Conservation (phyloP, 2,888 invertebrate genomes). For the Nezara viridula region DNA sequence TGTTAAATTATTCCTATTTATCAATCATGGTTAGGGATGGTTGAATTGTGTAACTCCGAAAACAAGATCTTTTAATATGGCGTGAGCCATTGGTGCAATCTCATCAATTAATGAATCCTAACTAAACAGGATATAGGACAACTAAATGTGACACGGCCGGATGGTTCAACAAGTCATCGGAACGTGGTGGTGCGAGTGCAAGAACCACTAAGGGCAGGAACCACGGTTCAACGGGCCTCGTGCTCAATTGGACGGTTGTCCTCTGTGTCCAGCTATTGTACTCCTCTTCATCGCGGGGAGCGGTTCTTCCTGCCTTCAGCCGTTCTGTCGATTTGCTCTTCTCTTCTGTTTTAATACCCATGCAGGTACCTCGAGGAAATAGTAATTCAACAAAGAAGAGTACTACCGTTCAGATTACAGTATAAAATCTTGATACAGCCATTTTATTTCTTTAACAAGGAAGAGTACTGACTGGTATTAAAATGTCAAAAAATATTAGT, state of each 20-base stretch:
- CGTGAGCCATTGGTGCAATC: background rate
- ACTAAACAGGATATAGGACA: background rate
- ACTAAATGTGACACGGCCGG: background rate
- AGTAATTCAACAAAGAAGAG: background rate
- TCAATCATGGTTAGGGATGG: no score
- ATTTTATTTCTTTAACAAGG: background rate
- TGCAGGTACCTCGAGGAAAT: background rate
- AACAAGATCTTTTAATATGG: background rate
- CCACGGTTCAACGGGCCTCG: background rate
- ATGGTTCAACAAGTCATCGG: background rate
- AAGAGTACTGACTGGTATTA: no score
- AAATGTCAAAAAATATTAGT: background rate
- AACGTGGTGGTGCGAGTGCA: background rate
- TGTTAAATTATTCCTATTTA: no score
- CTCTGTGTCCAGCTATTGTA: conserved; percentile 32
- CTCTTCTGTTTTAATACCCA: background rate
- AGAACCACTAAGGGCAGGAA: conserved; percentile 21
- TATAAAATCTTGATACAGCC: background rate
- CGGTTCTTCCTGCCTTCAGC: background rate
- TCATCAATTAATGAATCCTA: background rate
- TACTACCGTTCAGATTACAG: background rate
- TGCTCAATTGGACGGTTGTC: conserved; percentile 8
- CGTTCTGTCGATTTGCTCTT: background rate
- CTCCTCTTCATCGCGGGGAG: background rate
- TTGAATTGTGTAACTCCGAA: background rate